Evolutionary conservation across 1,140 invertebrate genomes (phyloP), one percentile per base, ranked within the genome.

Genomic region (Leptinotarsa texana): DNA sequence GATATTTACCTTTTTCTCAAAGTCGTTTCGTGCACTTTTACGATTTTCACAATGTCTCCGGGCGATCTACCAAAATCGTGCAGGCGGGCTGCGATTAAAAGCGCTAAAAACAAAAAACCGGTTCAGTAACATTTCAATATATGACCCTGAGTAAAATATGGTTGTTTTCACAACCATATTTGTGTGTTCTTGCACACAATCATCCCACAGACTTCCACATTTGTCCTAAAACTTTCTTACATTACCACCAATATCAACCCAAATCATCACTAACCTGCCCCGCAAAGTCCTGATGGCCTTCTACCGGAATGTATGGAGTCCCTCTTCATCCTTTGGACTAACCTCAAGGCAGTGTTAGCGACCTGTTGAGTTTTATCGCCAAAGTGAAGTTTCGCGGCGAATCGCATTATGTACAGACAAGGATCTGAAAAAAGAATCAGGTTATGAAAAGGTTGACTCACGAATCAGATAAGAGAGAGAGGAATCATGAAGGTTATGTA

Each of bases 271-370:
- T 86, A 85, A 96, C 95, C 95, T 85, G 97, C 97, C 17, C 97
- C 97, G 88, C 97, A 99, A 42, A 99, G 88, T 42, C 97, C 98
- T 1, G 97, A 98, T 15, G 98, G 98, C 82, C 97, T 88, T 72
- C 98, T 88, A 22, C 98, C 98, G 4, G 94, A 96, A 83, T 98
- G 95, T 85, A 99, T 95, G 87, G 95, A 99, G 87, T 99, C 98
- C 81, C 94, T 91, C 86, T 99, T 99, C 98, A 99, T 99, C 82
- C 98, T 88, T 84, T 97, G 94, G 8, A 99, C 95, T 61, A 99
- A 88, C 74, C 98, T 88, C 49, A 96, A 87, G 0, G 98, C 98
- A 2, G 98, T 98, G 88, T 93, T 96, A n/a, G 94, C 94, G 3
- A 99, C 97, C 83, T 97, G 93, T 82, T 98, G 94, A 5, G 94